Base-by-base conservation (phyloP, 2,888 invertebrate genomes). In the Eustalomyia histrio region DNA sequence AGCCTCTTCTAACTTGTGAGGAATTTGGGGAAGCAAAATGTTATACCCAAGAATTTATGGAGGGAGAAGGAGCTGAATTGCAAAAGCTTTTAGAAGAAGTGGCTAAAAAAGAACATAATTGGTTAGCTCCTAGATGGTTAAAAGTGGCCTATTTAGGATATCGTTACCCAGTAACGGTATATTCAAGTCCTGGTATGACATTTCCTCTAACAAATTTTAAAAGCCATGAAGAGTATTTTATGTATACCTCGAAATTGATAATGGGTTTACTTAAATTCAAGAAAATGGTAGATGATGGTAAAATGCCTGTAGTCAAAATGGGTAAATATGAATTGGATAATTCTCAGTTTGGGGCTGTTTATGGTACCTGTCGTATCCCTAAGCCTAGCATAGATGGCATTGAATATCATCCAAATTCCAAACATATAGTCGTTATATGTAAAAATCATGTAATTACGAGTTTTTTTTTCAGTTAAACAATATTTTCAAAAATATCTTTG, bases 101-200 rank as follows among this genome's bases (percentile, higher is more conserved):
- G 87, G 95, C 95, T 9, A 88, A 92, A 78, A 90, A 91, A 33
- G 92, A 92, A 68, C 92, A 93, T 58, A 97, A 96, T 90, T 98
- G 97, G 97, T 93, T 98, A 76, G 94, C 95, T 57, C 95, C 95
- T 52, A 98, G 98, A 95, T 99, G 98, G 98, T 90, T 97, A 55
- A 92, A 95, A 73, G 90, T 92, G 2, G 97, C 97, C 0, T 99
- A 99, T 90, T 91, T 99, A 82, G 95, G 94, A 84, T 96, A 94
- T 87, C 92, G 98, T 71, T 92, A 93, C 84, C 96, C 98, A 0
- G 94, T 97, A 4, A 95, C 96, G 0, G 94, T 98, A 0, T 94
- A 93, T 89, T 95, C 96, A 3, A 97, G 95, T 88, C 97, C 97
- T 10, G 97, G 97, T 0, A 92, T 97, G 83, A 94, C 95, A 2